Base-by-base conservation (phyloP, 2,797 vertebrate genomes). In the Scolopax bukidnonensis region DNA sequence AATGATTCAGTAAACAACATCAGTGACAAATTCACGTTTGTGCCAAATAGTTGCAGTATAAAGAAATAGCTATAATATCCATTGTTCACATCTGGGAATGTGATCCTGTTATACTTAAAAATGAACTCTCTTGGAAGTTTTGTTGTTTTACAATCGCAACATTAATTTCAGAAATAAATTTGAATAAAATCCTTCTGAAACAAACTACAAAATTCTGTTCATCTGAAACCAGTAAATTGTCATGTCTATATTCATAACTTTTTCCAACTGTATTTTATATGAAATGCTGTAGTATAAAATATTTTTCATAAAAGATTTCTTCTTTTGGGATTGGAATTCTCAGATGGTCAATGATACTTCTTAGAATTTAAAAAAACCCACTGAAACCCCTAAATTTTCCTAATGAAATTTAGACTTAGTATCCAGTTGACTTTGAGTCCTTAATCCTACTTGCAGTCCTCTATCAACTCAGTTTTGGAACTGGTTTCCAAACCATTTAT, bases 1-100 rank as follows among this genome's bases (percentile, higher is more conserved):
- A 93, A 94, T 87, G 74, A 94, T 94, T 83, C 81, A 74, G 82
- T 95, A 97, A 97, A 91, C 65, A 90, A 19, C 68, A 87, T 14
- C 71, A 69, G 70, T 85, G 92, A 96, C 74, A 89, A 97, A 95
- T 96, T 83, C 61, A 76, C 2, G 3, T 90, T 95, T 94, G 33
- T 93, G 92, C n/a, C 64, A 76, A 90, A 81, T 11, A 88, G 33
- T 28, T 96, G 38, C 60, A 47, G 40, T 68, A 40, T 83, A 54
- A 93, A 94, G 54, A 86, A 71, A 69, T 36, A 89, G 11, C 23
- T 77, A 38, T 33, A 61, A 57, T 41, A 93, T 32, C 50, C 59
- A 67, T 23, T 28, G 25, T n/a, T 83, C 61, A 48, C 5, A 25
- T 64, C 17, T 6, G 5, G 20, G 30, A 57, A 11, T 83, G 36